Conservation (phyloP, 23 tunicate genomes). For the Halocynthia aurantium region DNA sequence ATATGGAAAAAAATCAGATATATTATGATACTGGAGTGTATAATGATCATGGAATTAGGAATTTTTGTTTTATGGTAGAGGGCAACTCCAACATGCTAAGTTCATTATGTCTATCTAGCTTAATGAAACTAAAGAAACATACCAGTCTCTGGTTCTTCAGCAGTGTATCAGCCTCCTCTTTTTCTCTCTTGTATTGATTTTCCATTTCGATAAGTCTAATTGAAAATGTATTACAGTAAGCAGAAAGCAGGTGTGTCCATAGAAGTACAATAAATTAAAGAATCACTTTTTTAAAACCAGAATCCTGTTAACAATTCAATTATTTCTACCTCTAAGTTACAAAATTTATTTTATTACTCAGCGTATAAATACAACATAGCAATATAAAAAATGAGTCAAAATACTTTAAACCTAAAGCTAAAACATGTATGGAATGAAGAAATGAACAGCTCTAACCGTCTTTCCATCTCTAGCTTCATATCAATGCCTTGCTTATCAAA, state of each 20-base stretch:
- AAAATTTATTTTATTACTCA: background rate
- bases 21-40: no score
- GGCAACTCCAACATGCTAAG: no score
- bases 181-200: slow-evolving; percentile 71
- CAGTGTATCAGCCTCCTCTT: slow-evolving; percentile 70
- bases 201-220: slow-evolving; percentile 77
- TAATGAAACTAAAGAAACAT: background rate
- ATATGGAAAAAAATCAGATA: no score
- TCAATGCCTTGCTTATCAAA: slow-evolving; percentile 96
- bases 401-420: background rate
- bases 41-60: no score
- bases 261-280: no score
- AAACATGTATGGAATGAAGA: background rate
- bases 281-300: background rate
- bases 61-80: no score
- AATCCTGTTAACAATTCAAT: background rate
- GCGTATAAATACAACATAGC: background rate
- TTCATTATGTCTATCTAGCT: no score
- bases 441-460: slow-evolving; percentile 30
- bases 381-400: no score
- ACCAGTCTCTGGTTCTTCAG: slow-evolving; percentile 78
- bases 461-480: slow-evolving; percentile 87
- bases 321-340: no score
- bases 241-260: no score
- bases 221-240: background rate